These are phyloP conservation scores for Thamnophis sirtalis DNA, from an alignment of 2,113 vertebrate species.

Conservation along the genomic window DNA sequence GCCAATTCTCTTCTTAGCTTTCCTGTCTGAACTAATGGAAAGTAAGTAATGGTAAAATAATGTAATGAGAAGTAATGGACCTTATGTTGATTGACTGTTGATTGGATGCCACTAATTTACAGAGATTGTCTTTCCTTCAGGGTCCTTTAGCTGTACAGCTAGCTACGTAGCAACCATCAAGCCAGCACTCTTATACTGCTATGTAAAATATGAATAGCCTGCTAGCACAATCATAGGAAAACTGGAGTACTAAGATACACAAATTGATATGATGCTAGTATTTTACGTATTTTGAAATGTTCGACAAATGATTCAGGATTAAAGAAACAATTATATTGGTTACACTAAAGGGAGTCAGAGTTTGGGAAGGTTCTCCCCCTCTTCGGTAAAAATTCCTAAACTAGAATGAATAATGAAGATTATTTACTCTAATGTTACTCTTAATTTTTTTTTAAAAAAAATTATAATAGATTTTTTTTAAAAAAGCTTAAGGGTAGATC, in stretches of 20 bases:
- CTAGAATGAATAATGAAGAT: not conserved
- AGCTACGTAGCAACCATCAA: slow-evolving; percentile 27
- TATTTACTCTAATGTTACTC: not conserved
- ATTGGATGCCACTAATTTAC: slow-evolving; percentile 64
- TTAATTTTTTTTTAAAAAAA: not conserved
- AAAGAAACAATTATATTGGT: not conserved
- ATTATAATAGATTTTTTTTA: not conserved
- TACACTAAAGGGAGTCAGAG: not conserved
- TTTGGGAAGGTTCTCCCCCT: not conserved
- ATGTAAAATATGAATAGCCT: slow-evolving; percentile 58
- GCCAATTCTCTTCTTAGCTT: slow-evolving; percentile 24
- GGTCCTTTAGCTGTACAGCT: slow-evolving; percentile 12
- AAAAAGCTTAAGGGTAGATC: not conserved
- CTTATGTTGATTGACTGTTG: slow-evolving; percentile 59
- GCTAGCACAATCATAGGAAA: slow-evolving; percentile 48
- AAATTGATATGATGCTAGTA: slow-evolving; percentile 39
- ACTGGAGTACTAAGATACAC: slow-evolving; percentile 61
- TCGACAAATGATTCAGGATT: not conserved
- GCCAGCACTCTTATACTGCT: slow-evolving; percentile 64
- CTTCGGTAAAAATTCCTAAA: not conserved
- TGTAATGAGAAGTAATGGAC: slow-evolving; percentile 31
- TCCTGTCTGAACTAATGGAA: slow-evolving; percentile 30
- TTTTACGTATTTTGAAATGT: not conserved
- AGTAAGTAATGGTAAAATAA: slow-evolving; percentile 35
- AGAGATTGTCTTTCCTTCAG: slow-evolving; percentile 56